Evolutionary conservation across 2,113 vertebrate species (phyloP).

Genomic region (Todiramphus chloris): DNA sequence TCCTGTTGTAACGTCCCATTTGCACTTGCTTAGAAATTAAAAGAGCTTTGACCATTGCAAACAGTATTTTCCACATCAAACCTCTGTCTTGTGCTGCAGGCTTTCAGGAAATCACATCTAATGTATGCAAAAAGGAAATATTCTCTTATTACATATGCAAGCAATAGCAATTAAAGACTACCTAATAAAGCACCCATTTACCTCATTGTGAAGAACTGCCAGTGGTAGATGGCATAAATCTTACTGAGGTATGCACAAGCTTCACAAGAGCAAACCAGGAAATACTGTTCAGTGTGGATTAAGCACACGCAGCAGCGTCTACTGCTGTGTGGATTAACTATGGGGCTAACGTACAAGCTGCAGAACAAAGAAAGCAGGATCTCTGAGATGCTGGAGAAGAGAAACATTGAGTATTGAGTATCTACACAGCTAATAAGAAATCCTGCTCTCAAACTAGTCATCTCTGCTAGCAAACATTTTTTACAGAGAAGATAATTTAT

Average conservation of each 20-base stretch:
- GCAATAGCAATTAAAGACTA: background rate
- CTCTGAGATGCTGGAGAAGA: background rate
- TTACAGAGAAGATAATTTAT: background rate
- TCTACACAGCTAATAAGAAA: background rate
- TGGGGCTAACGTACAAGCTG: background rate
- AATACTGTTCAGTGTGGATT: background rate
- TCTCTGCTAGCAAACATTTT: background rate
- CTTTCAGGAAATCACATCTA: background rate
- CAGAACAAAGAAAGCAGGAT: background rate
- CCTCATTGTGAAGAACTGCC: background rate
- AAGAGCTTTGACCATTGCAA: background rate
- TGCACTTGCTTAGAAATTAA: background rate
- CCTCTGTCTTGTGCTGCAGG: background rate
- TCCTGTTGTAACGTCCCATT: background rate
- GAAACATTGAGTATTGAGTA: background rate
- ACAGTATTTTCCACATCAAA: background rate
- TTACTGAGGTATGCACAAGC: rapidly evolving
- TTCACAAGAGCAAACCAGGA: background rate
- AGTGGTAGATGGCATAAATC: background rate
- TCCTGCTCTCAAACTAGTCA: background rate
- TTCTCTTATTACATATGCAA: background rate
- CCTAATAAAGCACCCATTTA: background rate
- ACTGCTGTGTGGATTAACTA: background rate
- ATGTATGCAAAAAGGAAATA: background rate
- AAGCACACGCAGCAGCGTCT: background rate